Evolutionary conservation across 2,888 invertebrate genomes (phyloP).

Genomic region (Rhyacophila evoluta): DNA sequence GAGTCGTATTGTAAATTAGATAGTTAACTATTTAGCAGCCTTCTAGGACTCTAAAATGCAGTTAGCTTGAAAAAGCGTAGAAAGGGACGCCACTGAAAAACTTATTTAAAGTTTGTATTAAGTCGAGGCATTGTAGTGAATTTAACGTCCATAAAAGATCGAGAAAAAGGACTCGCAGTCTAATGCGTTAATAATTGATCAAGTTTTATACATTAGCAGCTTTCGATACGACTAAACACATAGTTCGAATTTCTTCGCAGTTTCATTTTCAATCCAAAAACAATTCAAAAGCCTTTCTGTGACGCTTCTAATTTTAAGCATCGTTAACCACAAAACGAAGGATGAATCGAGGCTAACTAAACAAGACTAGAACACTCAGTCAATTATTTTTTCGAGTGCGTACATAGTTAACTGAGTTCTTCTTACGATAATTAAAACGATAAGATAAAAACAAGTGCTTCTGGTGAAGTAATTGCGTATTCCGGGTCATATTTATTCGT

Average conservation of each 20-base stretch:
- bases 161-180: no score
- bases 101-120: no score
- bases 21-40: no score
- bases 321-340: background rate
- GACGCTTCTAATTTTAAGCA: background rate
- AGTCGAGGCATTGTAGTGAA: no score
- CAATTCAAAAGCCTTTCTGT: background rate
- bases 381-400: conserved; percentile 7
- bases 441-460: conserved; percentile 21
- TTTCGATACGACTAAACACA: background rate
- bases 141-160: no score
- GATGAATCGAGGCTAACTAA: background rate
- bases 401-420: background rate
- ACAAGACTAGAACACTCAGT: background rate
- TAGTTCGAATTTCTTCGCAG: background rate
- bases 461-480: conserved; percentile 8
- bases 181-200: no score
- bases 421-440: background rate
- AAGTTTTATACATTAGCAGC: background rate
- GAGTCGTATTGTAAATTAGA: no score
- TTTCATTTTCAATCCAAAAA: background rate
- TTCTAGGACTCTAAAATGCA: no score
- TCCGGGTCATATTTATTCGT: background rate
- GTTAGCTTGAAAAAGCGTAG: no score
- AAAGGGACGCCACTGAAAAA: no score